Evolutionary conservation across 2,888 invertebrate species (phyloP).

Genomic region (Urechis unicinctus): DNA sequence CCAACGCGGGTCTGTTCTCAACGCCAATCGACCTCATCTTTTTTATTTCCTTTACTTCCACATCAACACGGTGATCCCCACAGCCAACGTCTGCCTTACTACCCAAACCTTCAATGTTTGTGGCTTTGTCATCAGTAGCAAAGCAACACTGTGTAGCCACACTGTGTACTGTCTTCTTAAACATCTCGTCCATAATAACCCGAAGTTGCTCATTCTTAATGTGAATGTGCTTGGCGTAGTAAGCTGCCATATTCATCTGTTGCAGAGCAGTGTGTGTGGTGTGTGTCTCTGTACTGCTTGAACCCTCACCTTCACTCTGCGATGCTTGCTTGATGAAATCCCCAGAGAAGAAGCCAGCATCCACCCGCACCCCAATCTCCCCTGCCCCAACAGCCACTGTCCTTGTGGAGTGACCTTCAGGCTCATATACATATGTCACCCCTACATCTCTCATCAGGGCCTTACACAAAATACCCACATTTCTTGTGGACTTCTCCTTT

Average conservation of each 20-base stretch:
- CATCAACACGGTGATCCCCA: conserved; percentile 39
- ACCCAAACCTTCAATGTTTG: conserved; percentile 5
- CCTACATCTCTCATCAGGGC: conserved; percentile 25
- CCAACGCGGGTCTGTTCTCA: conserved; percentile 29
- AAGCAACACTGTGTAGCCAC: conserved; percentile 34
- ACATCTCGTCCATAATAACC: conserved; percentile 26
- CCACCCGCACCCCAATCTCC: conserved; percentile 18
- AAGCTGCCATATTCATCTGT: conserved; percentile 21
- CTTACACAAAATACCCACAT: conserved; percentile 39
- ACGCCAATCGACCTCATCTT: conserved; percentile 32
- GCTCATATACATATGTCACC: conserved; percentile 35
- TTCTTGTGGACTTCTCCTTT: conserved; percentile 34
- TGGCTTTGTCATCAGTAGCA: conserved; percentile 17
- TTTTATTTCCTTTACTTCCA: conserved; percentile 31
- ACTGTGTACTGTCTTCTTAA: conserved; percentile 40
- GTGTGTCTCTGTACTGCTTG: not conserved
- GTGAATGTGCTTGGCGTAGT: conserved; percentile 16
- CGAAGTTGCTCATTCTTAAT: conserved; percentile 20
- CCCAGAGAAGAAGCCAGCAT: not conserved
- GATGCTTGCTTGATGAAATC: not conserved
- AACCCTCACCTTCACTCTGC: not conserved
- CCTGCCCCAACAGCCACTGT: conserved; percentile 44
- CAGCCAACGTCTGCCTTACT: conserved; percentile 28
- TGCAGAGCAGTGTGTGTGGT: conserved; percentile 13
- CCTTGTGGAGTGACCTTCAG: conserved; percentile 35